Conservation (phyloP, 2,888 invertebrate genomes). For the Trachelus stipa region DNA sequence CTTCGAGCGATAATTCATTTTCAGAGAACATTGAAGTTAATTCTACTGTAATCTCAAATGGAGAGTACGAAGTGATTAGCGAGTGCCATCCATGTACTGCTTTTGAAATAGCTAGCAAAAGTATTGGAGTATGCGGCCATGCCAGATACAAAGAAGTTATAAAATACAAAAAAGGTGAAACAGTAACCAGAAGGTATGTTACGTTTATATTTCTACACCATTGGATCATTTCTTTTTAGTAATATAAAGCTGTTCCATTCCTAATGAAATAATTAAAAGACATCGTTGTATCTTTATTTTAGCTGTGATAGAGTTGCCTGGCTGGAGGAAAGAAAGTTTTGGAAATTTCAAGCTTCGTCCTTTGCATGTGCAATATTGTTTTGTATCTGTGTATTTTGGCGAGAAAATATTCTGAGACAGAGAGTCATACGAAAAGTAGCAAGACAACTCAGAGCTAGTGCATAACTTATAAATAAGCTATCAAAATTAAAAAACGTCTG, state of each 20-base stretch:
- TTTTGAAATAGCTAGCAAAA: conserved; percentile 86
- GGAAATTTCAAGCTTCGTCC: conserved; percentile 83
- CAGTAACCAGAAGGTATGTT: conserved; percentile 78
- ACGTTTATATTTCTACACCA: conserved; percentile 14
- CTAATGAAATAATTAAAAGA: conserved; percentile 6
- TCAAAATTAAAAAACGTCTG: not conserved
- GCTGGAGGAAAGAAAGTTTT: conserved; percentile 85
- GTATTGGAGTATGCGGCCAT: conserved; percentile 83
- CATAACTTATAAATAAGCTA: conserved; percentile 28
- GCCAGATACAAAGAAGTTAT: conserved; percentile 87
- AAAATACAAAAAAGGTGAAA: conserved; percentile 84
- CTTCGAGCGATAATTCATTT: conserved; percentile 74
- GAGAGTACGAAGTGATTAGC: conserved; percentile 77
- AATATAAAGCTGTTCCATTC: conserved; percentile 1
- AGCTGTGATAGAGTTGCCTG: conserved; percentile 89
- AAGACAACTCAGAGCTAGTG: conserved; percentile 56
- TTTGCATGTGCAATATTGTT: conserved; percentile 76
- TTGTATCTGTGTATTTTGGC: conserved; percentile 59
- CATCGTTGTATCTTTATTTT: conserved; percentile 55
- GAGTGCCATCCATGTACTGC: conserved; percentile 90
- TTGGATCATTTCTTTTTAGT: conserved; percentile 20
- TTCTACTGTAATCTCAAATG: conserved; percentile 81
- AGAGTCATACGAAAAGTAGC: conserved; percentile 61
- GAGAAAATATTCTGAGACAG: conserved; percentile 59
- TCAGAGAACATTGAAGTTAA: conserved; percentile 77